Evolutionary conservation across 2,888 invertebrate species (phyloP), one percentile per base, ranked within the genome.

Genomic region (Slavum lentiscoides): DNA sequence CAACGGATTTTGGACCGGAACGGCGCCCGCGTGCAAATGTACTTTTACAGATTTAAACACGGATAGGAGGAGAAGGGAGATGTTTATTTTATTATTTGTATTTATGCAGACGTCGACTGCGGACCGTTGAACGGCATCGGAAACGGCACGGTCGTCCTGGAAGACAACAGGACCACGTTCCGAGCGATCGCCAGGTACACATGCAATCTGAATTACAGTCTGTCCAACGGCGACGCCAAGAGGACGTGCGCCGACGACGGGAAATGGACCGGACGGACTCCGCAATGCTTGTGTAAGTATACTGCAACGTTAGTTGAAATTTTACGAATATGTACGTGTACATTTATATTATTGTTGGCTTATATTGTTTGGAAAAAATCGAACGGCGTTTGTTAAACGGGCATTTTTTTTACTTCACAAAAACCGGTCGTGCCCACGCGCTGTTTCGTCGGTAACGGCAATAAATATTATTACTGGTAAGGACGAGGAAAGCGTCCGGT

Each of bases 21-120:
- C 87, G 1, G 91, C 95, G 0, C 95, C 96, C 1, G 90, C 91
- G 81, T 96, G 96, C 86, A 93, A 93, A 91, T 95, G 95, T 95
- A 37, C 2, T 37, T 19, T 15, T n/a, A 39, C 11, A 21, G 4
- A 8, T 17, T 69, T 49, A n/a, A 55, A 30, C 23, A 30, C 19
- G 11, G 21, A 37, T 3, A 30, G 5, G 0, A 53, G 30, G 43
- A 43, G 1, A 9, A 49, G 15, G 13, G 21, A 43, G 43, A 5
- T 43, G 7, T 43, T 23, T 23, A 23, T 11, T 13, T 39, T 8
- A 64, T 21, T 59, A 11, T 58, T 70, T 43, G 11, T 13, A 53
- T 19, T 23, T 19, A 85, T 85, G n/a, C 86, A 95, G 95, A 94
- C 87, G 92, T 95, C 21, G 92, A 95, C 85, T 96, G 95, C 85